Percentiles rank a stretch among this genome's conserved stretches.
These are phyloP conservation scores for Elysia crispata DNA, from an alignment of 2,888 invertebrate species.

Conservation along the genomic window DNA sequence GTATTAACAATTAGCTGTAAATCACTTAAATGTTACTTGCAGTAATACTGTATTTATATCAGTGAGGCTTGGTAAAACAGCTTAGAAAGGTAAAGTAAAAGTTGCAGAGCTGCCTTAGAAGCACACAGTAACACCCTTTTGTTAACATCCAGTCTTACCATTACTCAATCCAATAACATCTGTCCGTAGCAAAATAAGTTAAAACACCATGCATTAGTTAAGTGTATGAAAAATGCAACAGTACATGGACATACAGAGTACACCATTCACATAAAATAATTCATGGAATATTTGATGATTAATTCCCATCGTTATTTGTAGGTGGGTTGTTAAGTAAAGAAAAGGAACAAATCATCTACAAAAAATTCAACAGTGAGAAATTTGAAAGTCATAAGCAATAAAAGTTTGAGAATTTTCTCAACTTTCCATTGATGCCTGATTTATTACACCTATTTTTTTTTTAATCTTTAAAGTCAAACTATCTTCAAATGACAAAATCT, in stretches of 20 bases:
- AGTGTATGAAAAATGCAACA: not conserved
- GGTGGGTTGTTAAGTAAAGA: not conserved
- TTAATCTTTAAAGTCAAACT: not conserved
- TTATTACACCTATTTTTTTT: not conserved
- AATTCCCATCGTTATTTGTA: not conserved
- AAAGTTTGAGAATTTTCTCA: too few relatives aligned
- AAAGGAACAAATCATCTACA: not conserved
- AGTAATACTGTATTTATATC: too few relatives aligned
- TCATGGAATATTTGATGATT: not conserved
- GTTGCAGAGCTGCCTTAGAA: too few relatives aligned
- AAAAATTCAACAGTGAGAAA: too few relatives aligned
- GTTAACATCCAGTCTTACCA: slow-evolving; percentile 26
- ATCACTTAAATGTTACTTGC: too few relatives aligned
- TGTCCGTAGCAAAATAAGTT: slow-evolving; percentile 58
- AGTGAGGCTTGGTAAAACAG: too few relatives aligned
- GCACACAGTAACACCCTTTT: too few relatives aligned
- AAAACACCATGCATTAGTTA: slow-evolving; percentile 42
- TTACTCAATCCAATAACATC: slow-evolving; percentile 71
- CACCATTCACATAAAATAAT: too few relatives aligned
- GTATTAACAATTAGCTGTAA: too few relatives aligned
- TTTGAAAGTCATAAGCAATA: too few relatives aligned
- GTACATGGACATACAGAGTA: too few relatives aligned
- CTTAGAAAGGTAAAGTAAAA: too few relatives aligned
- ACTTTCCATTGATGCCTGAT: not conserved
- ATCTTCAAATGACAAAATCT: not conserved